phyloP scores from a whole-genome alignment of 2,888 invertebrate species.

The Drosophila pegasa region DNA sequence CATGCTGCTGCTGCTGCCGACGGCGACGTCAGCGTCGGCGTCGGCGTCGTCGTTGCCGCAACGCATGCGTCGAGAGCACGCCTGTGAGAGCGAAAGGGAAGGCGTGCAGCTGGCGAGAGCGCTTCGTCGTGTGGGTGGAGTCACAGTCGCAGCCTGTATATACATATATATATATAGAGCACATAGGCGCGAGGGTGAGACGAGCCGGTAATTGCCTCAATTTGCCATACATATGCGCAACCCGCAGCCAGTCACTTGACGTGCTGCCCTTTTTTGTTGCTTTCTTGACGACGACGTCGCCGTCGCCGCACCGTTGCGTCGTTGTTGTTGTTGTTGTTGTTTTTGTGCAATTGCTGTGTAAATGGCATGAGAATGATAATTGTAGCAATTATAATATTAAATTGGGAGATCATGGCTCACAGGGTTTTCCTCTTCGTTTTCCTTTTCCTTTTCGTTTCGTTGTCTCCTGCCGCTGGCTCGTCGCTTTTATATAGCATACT shows the following conservation, averaged over 20 bases:
- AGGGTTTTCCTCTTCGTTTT: constrained; percentile 62
- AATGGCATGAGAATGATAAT: constrained; percentile 84
- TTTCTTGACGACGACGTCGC: constrained; percentile 38
- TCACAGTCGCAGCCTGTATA: constrained; percentile 20
- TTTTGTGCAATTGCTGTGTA: constrained; percentile 80
- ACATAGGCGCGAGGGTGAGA: constrained; percentile 41
- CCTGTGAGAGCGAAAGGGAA: constrained; percentile 19
- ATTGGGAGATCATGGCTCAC: constrained; percentile 85
- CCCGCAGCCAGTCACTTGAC: constrained; percentile 55
- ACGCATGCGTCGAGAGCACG: constrained; percentile 61
- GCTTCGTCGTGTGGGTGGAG: constrained; percentile 52
- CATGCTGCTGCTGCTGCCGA: constrained; percentile 14
- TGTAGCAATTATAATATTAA: constrained; percentile 85
- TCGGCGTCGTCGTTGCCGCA: neutral
- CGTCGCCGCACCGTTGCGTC: neutral
- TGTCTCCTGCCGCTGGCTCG: constrained; percentile 3
- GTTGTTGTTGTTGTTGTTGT: constrained; percentile 31
- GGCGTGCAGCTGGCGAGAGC: constrained; percentile 17
- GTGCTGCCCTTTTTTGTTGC: constrained; percentile 56
- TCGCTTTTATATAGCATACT: constrained; percentile 65
- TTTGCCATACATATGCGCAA: constrained; percentile 66
- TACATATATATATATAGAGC: constrained; percentile 19
- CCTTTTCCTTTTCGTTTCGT: constrained; percentile 17
- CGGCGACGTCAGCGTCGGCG: neutral
- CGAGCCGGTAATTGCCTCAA: constrained; percentile 76